phyloP scores from a whole-genome alignment of 2,888 invertebrate species.

The Serrognathus titanus region DNA sequence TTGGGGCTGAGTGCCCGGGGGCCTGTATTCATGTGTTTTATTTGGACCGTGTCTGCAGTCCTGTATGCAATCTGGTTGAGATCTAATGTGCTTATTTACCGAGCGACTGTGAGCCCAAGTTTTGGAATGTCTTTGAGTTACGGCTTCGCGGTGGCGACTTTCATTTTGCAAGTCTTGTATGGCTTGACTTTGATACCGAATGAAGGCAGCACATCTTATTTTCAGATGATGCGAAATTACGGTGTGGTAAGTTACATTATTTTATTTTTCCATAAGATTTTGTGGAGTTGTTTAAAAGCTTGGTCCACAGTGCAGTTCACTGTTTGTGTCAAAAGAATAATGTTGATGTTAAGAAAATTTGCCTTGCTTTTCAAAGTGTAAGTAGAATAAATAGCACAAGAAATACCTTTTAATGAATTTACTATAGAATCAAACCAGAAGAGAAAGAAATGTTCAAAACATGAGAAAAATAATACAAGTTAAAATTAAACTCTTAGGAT shows the following conservation, averaged over 20 bases:
- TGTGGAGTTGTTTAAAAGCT: too few relatives aligned
- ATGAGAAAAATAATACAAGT: too few relatives aligned
- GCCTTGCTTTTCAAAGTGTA: too few relatives aligned
- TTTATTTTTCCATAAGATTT: too few relatives aligned
- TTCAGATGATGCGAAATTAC: constrained; percentile 46
- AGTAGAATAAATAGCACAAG: too few relatives aligned
- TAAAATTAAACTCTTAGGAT: too few relatives aligned
- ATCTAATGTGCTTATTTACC: constrained; percentile 56
- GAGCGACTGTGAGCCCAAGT: constrained; percentile 35
- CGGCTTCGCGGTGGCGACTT: constrained; percentile 59
- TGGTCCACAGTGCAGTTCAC: too few relatives aligned
- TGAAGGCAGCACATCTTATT: constrained; percentile 50
- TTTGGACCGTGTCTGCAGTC: constrained; percentile 67
- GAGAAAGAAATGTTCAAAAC: too few relatives aligned
- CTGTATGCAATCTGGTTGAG: constrained; percentile 67
- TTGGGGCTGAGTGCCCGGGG: constrained; percentile 70
- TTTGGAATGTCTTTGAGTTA: constrained; percentile 48
- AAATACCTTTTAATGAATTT: too few relatives aligned
- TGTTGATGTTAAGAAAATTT: too few relatives aligned
- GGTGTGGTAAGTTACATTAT: constrained; percentile 7
- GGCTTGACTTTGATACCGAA: constrained; percentile 68
- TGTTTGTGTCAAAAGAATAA: too few relatives aligned
- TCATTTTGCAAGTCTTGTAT: constrained; percentile 67
- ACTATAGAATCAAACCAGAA: too few relatives aligned
- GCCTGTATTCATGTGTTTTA: constrained; percentile 62